Base-by-base conservation (phyloP, 2,888 invertebrate species). In the Habrosyne pyritoides region DNA sequence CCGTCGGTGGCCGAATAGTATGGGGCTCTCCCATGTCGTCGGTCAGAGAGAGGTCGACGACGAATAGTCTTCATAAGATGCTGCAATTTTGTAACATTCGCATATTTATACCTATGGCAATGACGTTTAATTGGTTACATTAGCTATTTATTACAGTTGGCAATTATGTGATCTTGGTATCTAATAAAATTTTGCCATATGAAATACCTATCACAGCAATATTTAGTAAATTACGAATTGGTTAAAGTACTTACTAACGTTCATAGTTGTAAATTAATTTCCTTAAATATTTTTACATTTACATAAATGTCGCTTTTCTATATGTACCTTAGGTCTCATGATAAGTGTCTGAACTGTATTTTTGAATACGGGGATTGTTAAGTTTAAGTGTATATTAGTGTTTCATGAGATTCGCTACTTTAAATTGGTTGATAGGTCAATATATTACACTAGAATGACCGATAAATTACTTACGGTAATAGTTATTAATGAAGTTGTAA, bases 21-120 rank as follows among this genome's bases (percentile, higher is more conserved):
- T 86, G 86, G 89, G 90, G 88, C 89, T 85, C 85, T 89, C 91
- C 90, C 86, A 85, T 78, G 84, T 74, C 77, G 83, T 93, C 78
- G 89, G 92, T 94, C 95, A 95, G 91, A 95, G 94, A 89, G 95
- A 95, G 77, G 95, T 95, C 87, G 95, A 95, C 88, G 95, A 95
- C 84, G 95, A 95, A 93, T 94, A 94, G 91, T 94, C 94, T 93
- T 95, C 94, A 93, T 93, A 94, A 89, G 94, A 94, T 93, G 94
- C 95, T 94, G 94, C 93, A 94, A 94, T 89, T 90, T 90, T 91
- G 89, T 90, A 91, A 91, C 82, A 91, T 89, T 90, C 88, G 82
- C 88, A 91, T 88, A 90, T 89, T 91, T 91, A 91, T 87, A 91
- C 91, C 90, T 91, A 91, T 85, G 86, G 89, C 89, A 90, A 90